A percentile compares a stretch with the other conserved stretches of the same genome.
Evolutionary conservation across 2,113 vertebrate genomes (phyloP).

Genomic region (Pteropus alecto): DNA sequence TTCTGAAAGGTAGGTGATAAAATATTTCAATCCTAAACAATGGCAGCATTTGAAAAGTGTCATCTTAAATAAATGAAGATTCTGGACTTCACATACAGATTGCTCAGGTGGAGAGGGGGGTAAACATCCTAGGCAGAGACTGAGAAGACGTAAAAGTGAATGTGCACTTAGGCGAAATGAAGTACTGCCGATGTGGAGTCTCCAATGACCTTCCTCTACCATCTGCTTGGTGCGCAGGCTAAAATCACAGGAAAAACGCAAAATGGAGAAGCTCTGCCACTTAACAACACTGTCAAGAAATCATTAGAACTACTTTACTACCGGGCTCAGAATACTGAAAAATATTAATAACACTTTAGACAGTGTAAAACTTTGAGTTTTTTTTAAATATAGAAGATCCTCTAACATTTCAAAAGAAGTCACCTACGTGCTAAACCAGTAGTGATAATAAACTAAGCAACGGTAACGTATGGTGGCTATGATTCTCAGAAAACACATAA

Average conservation of each 20-base stretch:
- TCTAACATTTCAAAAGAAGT: conserved; percentile 36
- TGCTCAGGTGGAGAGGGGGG: background rate
- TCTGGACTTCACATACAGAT: background rate
- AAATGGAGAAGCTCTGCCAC: background rate
- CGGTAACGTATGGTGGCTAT: background rate
- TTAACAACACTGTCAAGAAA: background rate
- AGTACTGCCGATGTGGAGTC: background rate
- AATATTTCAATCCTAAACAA: background rate
- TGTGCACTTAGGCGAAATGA: background rate
- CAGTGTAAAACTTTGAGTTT: background rate
- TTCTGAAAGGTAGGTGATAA: background rate
- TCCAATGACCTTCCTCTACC: background rate
- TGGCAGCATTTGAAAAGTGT: background rate
- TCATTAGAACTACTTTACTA: background rate
- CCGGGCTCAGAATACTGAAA: background rate
- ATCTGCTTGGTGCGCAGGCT: background rate
- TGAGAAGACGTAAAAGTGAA: background rate
- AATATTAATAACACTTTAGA: background rate
- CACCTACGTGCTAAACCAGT: background rate
- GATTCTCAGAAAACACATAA: background rate
- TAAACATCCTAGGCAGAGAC: background rate
- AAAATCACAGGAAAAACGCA: background rate
- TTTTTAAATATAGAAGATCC: background rate
- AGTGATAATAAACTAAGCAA: background rate
- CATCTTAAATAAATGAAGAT: background rate